These are phyloP conservation scores for Coregonus sp. DNA, from an alignment of 2,797 vertebrate species.

Conservation along the genomic window DNA sequence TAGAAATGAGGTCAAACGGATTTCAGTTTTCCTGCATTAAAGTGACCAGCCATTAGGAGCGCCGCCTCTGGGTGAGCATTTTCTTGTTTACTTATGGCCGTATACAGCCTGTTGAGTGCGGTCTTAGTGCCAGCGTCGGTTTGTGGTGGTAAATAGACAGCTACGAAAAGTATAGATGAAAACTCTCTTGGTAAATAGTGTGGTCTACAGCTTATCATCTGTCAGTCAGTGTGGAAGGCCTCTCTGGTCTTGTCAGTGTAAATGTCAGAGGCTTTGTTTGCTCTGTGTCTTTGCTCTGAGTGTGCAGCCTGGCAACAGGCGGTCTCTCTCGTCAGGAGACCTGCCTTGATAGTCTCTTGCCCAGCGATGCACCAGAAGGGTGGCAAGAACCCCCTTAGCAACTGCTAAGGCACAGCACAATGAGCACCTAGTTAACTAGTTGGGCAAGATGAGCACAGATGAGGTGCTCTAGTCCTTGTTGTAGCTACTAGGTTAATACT, in stretches of 20 bases:
- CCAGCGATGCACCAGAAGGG: neutral
- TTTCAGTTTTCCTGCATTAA: too few species aligned
- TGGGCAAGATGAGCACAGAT: neutral
- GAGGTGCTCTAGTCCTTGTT: neutral
- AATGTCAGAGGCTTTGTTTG: slow-evolving; percentile 47
- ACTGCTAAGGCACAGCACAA: neutral
- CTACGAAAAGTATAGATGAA: too few species aligned
- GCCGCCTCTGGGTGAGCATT: too few species aligned
- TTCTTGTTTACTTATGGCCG: too few species aligned
- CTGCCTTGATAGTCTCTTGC: neutral
- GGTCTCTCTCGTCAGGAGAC: neutral
- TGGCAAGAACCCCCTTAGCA: neutral
- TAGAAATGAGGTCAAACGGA: too few species aligned
- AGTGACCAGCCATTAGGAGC: too few species aligned
- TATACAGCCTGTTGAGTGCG: too few species aligned
- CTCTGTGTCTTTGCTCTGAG: slow-evolving; percentile 49
- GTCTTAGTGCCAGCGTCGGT: too few species aligned
- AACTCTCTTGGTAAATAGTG: too few species aligned
- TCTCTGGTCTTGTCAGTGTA: slow-evolving; percentile 35
- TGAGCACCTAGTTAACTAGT: too few species aligned
- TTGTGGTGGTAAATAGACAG: too few species aligned
- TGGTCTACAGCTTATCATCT: neutral
- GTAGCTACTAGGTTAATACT: neutral
- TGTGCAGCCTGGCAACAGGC: slow-evolving; percentile 22
- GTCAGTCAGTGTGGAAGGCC: slow-evolving; percentile 14